Evolutionary conservation across 2,888 invertebrate species (phyloP).

Genomic region (Drosophila ustulata): DNA sequence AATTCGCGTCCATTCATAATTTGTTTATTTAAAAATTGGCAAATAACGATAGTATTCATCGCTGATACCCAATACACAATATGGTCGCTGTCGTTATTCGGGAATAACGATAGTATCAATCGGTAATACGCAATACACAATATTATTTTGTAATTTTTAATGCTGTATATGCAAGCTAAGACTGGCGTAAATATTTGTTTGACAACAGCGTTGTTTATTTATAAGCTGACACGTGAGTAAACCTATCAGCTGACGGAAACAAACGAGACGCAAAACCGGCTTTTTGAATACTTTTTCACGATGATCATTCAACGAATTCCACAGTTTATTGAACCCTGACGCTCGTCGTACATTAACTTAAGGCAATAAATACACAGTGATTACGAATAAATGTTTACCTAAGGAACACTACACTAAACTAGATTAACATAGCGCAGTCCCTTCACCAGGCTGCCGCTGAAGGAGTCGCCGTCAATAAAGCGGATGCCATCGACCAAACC

Average conservation of each 20-base stretch:
- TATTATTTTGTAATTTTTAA: not conserved
- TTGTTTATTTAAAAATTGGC: not conserved
- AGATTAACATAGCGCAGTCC: conserved; percentile 82
- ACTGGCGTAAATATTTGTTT: not conserved
- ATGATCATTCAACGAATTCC: conserved; percentile 34
- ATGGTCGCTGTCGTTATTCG: not conserved
- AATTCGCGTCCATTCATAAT: no score
- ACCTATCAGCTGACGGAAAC: conserved; percentile 21
- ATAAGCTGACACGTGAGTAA: conserved; percentile 16
- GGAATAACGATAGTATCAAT: no score
- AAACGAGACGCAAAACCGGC: conserved; percentile 58
- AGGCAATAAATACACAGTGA: conserved; percentile 64
- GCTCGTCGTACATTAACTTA: conserved; percentile 66
- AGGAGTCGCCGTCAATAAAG: conserved; percentile 77
- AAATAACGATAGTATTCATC: not conserved
- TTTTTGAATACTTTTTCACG: conserved; percentile 41
- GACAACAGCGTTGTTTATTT: not conserved
- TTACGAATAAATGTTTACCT: conserved; percentile 40
- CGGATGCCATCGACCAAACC: conserved; percentile 78
- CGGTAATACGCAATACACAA: no score
- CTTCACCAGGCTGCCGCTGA: conserved; percentile 82
- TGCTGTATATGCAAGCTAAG: not conserved
- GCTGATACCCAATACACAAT: conserved; percentile 8
- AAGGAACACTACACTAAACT: conserved; percentile 58
- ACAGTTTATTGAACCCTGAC: conserved; percentile 77